phyloP scores from a whole-genome alignment of 2,888 invertebrate genomes.

The Bombylius major region DNA sequence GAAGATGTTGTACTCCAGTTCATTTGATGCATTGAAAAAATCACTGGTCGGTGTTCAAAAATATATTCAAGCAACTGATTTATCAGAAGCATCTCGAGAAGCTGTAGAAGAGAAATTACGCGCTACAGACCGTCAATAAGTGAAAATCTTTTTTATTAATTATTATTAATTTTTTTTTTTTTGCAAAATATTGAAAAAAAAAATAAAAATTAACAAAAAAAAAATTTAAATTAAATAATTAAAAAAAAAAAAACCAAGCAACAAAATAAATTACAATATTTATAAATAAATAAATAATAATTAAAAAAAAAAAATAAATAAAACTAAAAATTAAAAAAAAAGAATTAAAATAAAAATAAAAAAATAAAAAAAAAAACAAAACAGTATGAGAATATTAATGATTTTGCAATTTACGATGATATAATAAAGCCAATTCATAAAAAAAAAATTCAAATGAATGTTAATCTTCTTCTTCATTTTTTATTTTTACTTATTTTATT shows the following conservation, averaged over 20 bases:
- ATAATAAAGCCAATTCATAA: background rate
- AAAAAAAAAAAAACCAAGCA: background rate
- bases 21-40: slow-evolving; percentile 95
- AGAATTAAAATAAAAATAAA: background rate
- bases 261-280: background rate
- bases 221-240: background rate
- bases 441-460: background rate
- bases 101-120: slow-evolving; percentile 89
- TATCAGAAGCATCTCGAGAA: slow-evolving; percentile 86
- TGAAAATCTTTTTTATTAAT: slow-evolving; percentile 9
- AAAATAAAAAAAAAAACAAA: background rate
- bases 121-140: slow-evolving; percentile 84
- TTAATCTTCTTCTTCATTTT: background rate
- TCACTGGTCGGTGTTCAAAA: slow-evolving; percentile 93
- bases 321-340: background rate
- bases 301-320: background rate
- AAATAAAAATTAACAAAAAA: background rate
- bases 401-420: background rate
- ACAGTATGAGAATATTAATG: background rate
- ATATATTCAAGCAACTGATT: slow-evolving; percentile 93
- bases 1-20: slow-evolving; percentile 85
- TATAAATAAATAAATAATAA: background rate
- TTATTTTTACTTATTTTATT: background rate
- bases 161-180: background rate
- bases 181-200: background rate